Conservation (phyloP, 2,888 invertebrate genomes). For the Kryphioiulus occultus region DNA sequence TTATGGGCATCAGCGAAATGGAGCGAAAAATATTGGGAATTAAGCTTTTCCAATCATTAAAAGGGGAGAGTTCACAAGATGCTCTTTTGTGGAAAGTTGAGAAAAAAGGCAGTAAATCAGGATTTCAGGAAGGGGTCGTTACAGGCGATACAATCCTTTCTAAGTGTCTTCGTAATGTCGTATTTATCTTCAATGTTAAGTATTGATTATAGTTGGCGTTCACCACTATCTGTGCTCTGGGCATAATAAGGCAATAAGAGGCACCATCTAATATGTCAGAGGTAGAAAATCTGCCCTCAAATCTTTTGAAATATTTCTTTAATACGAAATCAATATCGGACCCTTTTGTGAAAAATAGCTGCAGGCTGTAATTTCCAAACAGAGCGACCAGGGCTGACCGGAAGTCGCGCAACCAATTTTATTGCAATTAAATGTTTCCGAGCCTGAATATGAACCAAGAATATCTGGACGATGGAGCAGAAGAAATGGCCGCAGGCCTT, state of each 20-base stretch:
- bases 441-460: neutral
- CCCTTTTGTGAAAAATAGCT: conserved; percentile 5
- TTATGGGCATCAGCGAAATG: neutral
- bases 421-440: conserved; percentile 5
- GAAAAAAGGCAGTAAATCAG: neutral
- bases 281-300: neutral
- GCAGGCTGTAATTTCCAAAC: neutral
- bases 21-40: neutral
- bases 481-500: neutral
- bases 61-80: neutral
- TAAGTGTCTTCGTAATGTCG: neutral
- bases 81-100: neutral
- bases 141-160: neutral
- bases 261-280: neutral
- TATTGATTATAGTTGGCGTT: neutral
- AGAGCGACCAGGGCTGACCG: neutral
- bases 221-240: neutral
- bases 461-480: neutral
- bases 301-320: conserved; percentile 5
- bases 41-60: neutral
- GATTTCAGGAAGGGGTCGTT: neutral
- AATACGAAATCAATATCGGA: neutral
- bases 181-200: conserved; percentile 5
- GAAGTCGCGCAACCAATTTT: neutral
- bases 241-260: conserved; percentile 5